A percentile compares a stretch with the other conserved stretches of the same genome.
Conservation (phyloP, 2,888 invertebrate genomes). For the Dicyrtomina minuta region DNA sequence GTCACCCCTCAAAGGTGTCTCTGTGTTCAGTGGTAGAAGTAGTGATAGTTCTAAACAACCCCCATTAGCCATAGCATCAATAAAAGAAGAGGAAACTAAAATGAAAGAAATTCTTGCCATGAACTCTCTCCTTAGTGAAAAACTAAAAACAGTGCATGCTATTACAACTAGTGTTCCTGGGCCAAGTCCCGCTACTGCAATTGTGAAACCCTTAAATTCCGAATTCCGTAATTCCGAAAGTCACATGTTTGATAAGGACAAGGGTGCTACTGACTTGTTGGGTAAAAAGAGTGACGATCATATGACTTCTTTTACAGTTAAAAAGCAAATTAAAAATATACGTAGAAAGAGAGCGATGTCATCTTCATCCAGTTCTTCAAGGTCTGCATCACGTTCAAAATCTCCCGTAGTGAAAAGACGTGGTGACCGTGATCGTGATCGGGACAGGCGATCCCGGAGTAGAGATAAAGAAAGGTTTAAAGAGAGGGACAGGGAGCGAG, state of each 20-base stretch:
- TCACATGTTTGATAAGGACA: background rate
- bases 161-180: background rate
- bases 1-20: conserved; percentile 47
- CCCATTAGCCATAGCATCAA: conserved; percentile 46
- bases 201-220: conserved; percentile 45
- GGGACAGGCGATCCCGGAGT: conserved; percentile 17
- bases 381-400: conserved; percentile 16
- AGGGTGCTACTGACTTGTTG: conserved; percentile 3
- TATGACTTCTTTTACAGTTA: conserved; percentile 14
- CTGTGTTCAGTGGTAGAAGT: conserved; percentile 42
- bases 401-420: conserved; percentile 37
- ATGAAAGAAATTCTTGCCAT: conserved; percentile 52
- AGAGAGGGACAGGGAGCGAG: conserved; percentile 9
- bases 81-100: conserved; percentile 52
- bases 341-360: conserved; percentile 27
- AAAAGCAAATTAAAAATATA: conserved; percentile 22
- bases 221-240: background rate
- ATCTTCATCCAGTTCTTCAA: conserved; percentile 13
- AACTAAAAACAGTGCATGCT: conserved; percentile 47
- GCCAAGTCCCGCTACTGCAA: conserved; percentile 44
- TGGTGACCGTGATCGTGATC: conserved; percentile 32
- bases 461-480: conserved; percentile 27
- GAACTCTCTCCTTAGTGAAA: conserved; percentile 49
- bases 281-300: conserved; percentile 17
- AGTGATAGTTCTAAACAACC: conserved; percentile 31